Conservation (phyloP, 2,113 vertebrate genomes). For the Neotoma lepida region DNA sequence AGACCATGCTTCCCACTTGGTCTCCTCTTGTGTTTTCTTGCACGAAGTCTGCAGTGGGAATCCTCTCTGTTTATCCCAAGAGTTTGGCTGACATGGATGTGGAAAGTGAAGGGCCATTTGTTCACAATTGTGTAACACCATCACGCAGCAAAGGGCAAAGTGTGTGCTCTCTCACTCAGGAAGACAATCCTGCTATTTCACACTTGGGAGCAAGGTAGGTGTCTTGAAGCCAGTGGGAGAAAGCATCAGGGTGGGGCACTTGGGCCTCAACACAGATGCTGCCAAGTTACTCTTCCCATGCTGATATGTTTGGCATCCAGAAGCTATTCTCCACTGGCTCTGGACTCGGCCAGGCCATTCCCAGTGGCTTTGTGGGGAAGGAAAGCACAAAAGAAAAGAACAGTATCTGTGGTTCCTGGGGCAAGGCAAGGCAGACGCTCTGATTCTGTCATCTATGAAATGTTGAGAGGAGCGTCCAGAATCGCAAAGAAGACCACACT, state of each 20-base stretch:
- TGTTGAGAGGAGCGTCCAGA: background rate
- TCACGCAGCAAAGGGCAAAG: constrained; percentile 4
- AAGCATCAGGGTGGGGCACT: background rate
- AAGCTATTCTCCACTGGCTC: constrained; percentile 35
- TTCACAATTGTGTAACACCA: constrained; percentile 23
- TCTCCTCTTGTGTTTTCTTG: background rate
- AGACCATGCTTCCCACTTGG: background rate
- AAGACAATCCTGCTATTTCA: constrained; percentile 36
- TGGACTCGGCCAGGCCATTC: background rate
- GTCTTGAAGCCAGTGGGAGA: background rate
- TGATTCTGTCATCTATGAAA: constrained; percentile 19
- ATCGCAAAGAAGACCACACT: background rate
- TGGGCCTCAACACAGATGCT: background rate
- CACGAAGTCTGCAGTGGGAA: background rate
- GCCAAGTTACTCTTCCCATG: background rate
- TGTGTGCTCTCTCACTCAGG: background rate
- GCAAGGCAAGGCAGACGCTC: background rate
- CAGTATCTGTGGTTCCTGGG: background rate
- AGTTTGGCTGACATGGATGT: background rate
- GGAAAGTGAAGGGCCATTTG: background rate
- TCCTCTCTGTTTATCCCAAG: constrained; percentile 28
- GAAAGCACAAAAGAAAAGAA: background rate
- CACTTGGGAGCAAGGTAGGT: constrained; percentile 9
- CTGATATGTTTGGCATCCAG: background rate
- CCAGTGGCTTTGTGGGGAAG: background rate